phyloP scores from a whole-genome alignment of 1,140 invertebrate species.

The Meloidogyne exigua region DNA sequence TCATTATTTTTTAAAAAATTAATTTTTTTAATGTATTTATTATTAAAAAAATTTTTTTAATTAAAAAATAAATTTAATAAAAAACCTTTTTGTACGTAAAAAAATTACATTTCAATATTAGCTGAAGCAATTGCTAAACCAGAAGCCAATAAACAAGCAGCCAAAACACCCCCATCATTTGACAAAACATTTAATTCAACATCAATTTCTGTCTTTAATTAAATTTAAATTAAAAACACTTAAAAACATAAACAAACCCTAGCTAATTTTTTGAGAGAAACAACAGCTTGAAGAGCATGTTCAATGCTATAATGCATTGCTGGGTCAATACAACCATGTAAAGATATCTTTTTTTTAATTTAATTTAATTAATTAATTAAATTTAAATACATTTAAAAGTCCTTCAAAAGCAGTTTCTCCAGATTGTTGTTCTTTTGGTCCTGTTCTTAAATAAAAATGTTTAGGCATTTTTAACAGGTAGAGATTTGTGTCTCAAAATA shows the following conservation, averaged over 20 bases:
- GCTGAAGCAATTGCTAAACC: slow-evolving; percentile 40
- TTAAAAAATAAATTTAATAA: background rate
- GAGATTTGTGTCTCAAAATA: no score
- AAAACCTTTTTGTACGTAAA: no score
- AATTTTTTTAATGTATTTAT: no score
- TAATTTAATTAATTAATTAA: background rate
- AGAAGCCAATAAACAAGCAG: slow-evolving; percentile 36
- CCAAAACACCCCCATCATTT: slow-evolving; percentile 43
- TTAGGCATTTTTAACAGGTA: no score
- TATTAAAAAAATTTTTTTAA: no score
- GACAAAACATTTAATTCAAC: slow-evolving; percentile 47
- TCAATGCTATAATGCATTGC: slow-evolving; percentile 24
- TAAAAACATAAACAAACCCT: slow-evolving; percentile 11
- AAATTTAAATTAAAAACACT: background rate
- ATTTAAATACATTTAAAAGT: background rate
- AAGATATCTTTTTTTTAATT: slow-evolving; percentile 16
- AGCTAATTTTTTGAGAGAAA: slow-evolving; percentile 39
- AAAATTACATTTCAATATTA: slow-evolving; percentile 39
- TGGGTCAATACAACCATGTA: slow-evolving; percentile 26
- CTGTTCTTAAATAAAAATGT: slow-evolving; percentile 40
- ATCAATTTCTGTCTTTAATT: slow-evolving; percentile 42
- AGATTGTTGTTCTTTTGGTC: slow-evolving; percentile 39
- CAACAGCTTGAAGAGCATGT: slow-evolving; percentile 28
- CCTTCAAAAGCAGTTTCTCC: slow-evolving; percentile 19
- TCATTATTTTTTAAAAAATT: no score